These are phyloP conservation scores for Lagopus muta DNA, from an alignment of 2,113 vertebrate species.

Conservation along the genomic window DNA sequence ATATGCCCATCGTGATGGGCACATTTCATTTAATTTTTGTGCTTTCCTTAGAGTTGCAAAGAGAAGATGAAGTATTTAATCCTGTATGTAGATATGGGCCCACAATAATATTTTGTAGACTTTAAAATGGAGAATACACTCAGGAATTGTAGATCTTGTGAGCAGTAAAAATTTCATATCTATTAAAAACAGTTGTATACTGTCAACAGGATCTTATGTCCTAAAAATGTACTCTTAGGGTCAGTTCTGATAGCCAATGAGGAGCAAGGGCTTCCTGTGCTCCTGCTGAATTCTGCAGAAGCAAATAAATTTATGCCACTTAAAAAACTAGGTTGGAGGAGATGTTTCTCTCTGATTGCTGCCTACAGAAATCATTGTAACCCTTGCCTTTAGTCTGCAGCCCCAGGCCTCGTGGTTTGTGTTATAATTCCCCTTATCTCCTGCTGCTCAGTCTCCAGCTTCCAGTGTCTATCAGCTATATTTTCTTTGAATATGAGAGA, in stretches of 20 bases:
- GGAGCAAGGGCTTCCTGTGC: fast-evolving
- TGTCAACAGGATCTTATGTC: background rate
- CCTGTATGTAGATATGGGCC: background rate
- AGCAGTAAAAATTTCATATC: background rate
- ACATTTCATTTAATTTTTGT: background rate
- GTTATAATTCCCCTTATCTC: background rate
- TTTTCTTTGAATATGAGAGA: background rate
- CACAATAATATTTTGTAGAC: background rate
- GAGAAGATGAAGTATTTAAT: background rate
- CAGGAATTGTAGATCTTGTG: background rate
- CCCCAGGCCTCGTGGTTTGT: background rate
- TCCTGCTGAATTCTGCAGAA: background rate
- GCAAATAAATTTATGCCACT: background rate
- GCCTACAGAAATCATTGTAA: background rate
- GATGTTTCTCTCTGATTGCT: background rate
- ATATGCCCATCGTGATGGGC: background rate
- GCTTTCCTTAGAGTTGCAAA: background rate
- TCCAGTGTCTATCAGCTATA: background rate
- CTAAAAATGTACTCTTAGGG: fast-evolving
- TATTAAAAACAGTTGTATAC: background rate
- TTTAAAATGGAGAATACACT: background rate
- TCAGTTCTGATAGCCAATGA: fast-evolving
- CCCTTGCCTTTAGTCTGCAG: background rate
- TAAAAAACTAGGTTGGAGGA: background rate
- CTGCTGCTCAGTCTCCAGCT: background rate